Base-by-base conservation (phyloP, 2,113 vertebrate genomes). In the Origma solitaria region DNA sequence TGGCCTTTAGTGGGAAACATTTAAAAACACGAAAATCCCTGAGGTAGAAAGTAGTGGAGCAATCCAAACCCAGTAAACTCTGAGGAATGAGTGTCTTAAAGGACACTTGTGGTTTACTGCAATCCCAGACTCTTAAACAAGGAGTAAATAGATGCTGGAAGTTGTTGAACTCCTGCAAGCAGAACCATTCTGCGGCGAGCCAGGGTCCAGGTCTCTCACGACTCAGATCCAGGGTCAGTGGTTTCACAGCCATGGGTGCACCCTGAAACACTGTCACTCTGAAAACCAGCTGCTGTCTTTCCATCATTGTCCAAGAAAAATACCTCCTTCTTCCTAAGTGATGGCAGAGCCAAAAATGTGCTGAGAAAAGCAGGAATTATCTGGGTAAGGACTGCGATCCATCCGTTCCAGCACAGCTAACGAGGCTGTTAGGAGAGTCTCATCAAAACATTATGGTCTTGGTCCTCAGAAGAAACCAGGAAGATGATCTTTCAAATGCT, bases 181-280 rank as follows among this genome's bases (percentile, higher is more conserved):
- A 85, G 27, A 1, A 1, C 9, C 1, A 0, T 17, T 80, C 47
- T 54, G 16, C 37, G 56, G 51, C 1, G 1, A 70, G 19, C 9
- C 0, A 1, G 16, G 2, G 4, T 27, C 28, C 2, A 1, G 15
- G 20, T 42, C 24, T 37, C 47, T 50, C 1, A 0, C 8, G 22
- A 4, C 18, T 75, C 28, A n/a, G 31, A 35, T 37, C 8, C 18
- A 40, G 28, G 15, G 24, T 42, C 0, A 1, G 24, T 73, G 70
- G 44, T 42, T 82, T 82, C 66, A 61, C 12, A 88, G 20, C 38
- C 1, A 0, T 9, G 31, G n/a, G 10, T 56, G 27, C 14, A 15
- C 6, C 21, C 35, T 56, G 6, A 0, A 3, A 10, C 17, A 14
- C 8, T 8, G 14, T n/a, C 2, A 1, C n/a, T 11, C 9, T 60